Conservation (phyloP, 2,888 invertebrate genomes). For the Melanchra persicariae region DNA sequence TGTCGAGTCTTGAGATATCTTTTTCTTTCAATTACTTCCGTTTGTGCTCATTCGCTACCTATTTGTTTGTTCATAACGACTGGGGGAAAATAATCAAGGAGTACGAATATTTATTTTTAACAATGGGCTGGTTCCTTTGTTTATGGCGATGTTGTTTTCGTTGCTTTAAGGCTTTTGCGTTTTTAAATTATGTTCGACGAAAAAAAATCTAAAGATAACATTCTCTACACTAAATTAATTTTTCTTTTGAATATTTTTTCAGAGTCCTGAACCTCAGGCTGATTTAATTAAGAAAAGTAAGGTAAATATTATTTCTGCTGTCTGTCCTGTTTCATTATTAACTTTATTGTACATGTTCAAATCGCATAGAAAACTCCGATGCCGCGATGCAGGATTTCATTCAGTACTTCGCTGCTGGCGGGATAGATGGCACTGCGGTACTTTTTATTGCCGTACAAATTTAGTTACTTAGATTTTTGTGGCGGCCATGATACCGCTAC, state of each 20-base stretch:
- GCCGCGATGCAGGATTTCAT: too few relatives aligned
- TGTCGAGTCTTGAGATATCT: conserved; percentile 1
- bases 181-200: not conserved
- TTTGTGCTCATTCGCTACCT: conserved; percentile 9
- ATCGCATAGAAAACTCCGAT: too few relatives aligned
- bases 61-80: conserved; percentile 30
- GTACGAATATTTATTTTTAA: conserved; percentile 23
- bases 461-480: too few relatives aligned
- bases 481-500: too few relatives aligned
- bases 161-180: conserved; percentile 11
- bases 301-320: not conserved
- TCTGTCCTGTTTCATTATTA: not conserved
- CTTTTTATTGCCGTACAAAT: too few relatives aligned
- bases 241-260: not conserved
- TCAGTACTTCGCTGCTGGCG: too few relatives aligned
- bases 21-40: conserved; percentile 48
- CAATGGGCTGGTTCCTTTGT: conserved; percentile 6
- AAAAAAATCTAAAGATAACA: too few relatives aligned
- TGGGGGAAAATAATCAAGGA: conserved; percentile 28
- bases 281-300: not conserved
- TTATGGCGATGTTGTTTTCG: conserved; percentile 3
- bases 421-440: too few relatives aligned
- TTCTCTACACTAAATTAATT: too few relatives aligned
- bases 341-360: too few relatives aligned
- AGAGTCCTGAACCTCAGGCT: not conserved